A percentile compares a stretch with the other conserved stretches of the same genome.
These are phyloP conservation scores for Aplochiton taeniatus DNA, from an alignment of 2,797 vertebrate species.

Conservation along the genomic window DNA sequence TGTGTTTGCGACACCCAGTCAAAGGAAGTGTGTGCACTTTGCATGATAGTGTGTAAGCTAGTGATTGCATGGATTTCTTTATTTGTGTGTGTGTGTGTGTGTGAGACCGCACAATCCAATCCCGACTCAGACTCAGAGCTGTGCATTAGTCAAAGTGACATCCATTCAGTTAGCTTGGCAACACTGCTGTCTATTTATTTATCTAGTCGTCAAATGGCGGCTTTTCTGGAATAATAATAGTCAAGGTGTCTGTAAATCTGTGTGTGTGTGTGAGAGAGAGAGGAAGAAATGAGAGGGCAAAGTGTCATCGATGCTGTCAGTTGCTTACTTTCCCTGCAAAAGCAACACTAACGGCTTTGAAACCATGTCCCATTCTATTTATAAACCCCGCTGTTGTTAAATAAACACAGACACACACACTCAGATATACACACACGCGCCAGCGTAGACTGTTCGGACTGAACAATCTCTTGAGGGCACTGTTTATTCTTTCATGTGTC, in stretches of 20 bases:
- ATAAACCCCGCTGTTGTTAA: slow-evolving; percentile 38
- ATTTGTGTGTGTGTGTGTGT: slow-evolving; percentile 23
- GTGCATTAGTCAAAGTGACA: slow-evolving; percentile 69
- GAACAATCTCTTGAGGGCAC: too few relatives aligned
- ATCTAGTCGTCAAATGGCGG: slow-evolving; percentile 28
- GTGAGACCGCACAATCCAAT: slow-evolving; percentile 43
- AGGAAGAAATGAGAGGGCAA: slow-evolving; percentile 22
- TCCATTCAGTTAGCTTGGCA: slow-evolving; percentile 58
- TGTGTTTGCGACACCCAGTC: slow-evolving; percentile 7
- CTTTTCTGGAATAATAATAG: slow-evolving; percentile 22
- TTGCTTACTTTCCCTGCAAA: slow-evolving; percentile 22
- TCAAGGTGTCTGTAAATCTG: slow-evolving; percentile 18
- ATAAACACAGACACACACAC: slow-evolving; percentile 4
- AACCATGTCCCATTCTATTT: slow-evolving; percentile 23
- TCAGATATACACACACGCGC: background rate
- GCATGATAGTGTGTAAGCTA: too few relatives aligned
- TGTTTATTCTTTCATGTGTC: too few relatives aligned
- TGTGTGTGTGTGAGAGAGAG: slow-evolving; percentile 8
- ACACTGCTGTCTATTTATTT: slow-evolving; percentile 47
- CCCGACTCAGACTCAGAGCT: slow-evolving; percentile 60
- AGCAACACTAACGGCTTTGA: slow-evolving; percentile 30
- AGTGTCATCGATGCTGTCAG: slow-evolving; percentile 27
- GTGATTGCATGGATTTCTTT: too few relatives aligned
- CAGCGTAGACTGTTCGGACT: too few relatives aligned
- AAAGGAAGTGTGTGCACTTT: too few relatives aligned